These are phyloP conservation scores for Drosophila subpulchrella DNA, from an alignment of 1,140 invertebrate genomes.

Conservation along the genomic window DNA sequence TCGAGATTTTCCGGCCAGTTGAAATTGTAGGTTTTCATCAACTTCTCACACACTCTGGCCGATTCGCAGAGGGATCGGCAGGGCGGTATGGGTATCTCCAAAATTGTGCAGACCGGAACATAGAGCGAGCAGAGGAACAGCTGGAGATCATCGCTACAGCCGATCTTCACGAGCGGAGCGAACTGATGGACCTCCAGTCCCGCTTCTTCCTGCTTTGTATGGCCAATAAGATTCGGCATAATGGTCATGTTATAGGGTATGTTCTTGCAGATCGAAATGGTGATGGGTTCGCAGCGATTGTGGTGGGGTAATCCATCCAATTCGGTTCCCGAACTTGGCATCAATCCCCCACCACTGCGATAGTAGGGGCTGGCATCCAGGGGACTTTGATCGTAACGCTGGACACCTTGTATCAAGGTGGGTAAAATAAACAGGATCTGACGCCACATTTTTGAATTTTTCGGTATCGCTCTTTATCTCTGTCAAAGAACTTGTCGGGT, in stretches of 20 bases:
- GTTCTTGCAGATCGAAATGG: constrained; percentile 95
- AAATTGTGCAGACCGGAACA: constrained; percentile 97
- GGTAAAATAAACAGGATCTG: constrained; percentile 49
- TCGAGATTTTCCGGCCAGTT: constrained; percentile 97
- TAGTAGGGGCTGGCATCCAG: constrained; percentile 73
- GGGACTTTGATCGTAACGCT: constrained; percentile 68
- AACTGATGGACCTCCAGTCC: constrained; percentile 97
- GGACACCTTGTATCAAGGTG: constrained; percentile 39
- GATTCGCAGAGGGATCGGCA: constrained; percentile 96
- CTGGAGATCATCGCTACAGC: constrained; percentile 96
- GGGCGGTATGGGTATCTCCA: constrained; percentile 95
- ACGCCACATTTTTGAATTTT: constrained; percentile 46
- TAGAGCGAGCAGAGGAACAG: constrained; percentile 98
- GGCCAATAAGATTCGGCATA: constrained; percentile 97
- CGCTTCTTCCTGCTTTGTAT: constrained; percentile 97
- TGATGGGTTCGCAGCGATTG: constrained; percentile 96
- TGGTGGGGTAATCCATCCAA: constrained; percentile 85
- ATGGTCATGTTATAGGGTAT: constrained; percentile 98
- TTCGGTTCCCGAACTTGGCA: constrained; percentile 52
- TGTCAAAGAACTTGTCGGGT: constrained; percentile 3
- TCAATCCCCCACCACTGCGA: constrained; percentile 58
- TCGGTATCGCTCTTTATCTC: background rate
- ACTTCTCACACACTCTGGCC: constrained; percentile 94
- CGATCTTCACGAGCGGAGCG: constrained; percentile 97
- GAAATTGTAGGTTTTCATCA: constrained; percentile 97